phyloP scores from a whole-genome alignment of 2,888 invertebrate species.

The Scaptomyza cyrtandrae region DNA sequence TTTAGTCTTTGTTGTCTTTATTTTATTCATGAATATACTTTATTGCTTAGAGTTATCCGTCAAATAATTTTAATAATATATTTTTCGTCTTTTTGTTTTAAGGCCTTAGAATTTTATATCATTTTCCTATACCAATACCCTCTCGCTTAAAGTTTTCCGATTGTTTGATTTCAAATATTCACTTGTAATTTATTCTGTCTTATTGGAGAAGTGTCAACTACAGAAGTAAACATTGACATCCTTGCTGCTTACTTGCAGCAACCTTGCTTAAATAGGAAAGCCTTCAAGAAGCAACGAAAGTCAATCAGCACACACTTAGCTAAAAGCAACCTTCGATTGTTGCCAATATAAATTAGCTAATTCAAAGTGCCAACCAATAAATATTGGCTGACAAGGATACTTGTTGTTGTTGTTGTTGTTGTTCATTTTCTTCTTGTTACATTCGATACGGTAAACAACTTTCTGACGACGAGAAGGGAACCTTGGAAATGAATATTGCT shows the following conservation, averaged over 20 bases:
- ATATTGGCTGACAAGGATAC: slow-evolving; percentile 61
- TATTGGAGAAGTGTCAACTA: too few relatives aligned
- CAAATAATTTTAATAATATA: too few relatives aligned
- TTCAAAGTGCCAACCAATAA: slow-evolving; percentile 52
- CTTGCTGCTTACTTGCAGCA: background rate
- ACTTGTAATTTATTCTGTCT: too few relatives aligned
- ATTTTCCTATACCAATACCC: too few relatives aligned
- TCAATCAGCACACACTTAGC: slow-evolving; percentile 25
- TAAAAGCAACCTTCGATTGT: slow-evolving; percentile 15
- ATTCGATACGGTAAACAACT: slow-evolving; percentile 60
- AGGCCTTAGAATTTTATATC: too few relatives aligned
- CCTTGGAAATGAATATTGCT: slow-evolving; percentile 3
- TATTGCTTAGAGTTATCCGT: too few relatives aligned
- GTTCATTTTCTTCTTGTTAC: slow-evolving; percentile 10
- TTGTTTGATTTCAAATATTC: too few relatives aligned
- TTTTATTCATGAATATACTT: too few relatives aligned
- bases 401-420: slow-evolving; percentile 22
- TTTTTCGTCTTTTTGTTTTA: too few relatives aligned
- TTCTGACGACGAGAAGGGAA: slow-evolving; percentile 7
- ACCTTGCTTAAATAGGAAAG: background rate
- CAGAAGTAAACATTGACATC: background rate
- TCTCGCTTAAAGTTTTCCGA: too few relatives aligned
- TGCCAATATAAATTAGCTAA: slow-evolving; percentile 32
- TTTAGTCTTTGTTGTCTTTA: too few relatives aligned
- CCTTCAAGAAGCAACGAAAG: background rate